Evolutionary conservation across 2,888 invertebrate genomes (phyloP), one percentile per base, ranked within the genome.

Genomic region (Caradrina kadenii): DNA sequence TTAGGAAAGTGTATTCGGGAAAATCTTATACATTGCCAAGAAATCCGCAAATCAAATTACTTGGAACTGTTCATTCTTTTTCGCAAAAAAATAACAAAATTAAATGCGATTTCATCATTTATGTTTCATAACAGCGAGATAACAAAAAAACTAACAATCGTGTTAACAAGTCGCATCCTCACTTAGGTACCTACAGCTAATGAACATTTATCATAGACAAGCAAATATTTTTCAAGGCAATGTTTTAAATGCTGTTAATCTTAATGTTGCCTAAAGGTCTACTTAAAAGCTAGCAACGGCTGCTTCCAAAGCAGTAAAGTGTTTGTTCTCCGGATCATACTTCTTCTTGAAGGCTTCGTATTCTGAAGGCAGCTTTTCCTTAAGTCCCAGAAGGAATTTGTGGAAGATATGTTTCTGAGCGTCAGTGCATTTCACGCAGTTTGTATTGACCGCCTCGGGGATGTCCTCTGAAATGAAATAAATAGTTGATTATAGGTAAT

Each of bases 361-460:
- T 39, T 96, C 95, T 6, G 91, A 83, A 0, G 96, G 95, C 0
- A 94, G 96, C 65, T 96, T 96, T 63, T 93, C 90, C 74, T 96
- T 96, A 13, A 96, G 83, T 49, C 87, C 96, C 19, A 93, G 94
- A 0, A 97, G 93, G 73, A 97, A 97, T 79, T 93, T 96, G 60
- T 96, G 96, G 39, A 97, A 93, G 39, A 97, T 96, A 69, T 94
- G 92, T 83, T 96, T 97, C 89, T 97, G 97, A 54, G 96, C 96
- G 52, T 95, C 94, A 10, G 96, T 97, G 86, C 97, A 97, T 88
- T 97, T 97, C 22, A 88, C 90, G 89, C 97, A 97, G 39, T 96
- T 96, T 54, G 96, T 96, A 79, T 91, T 87, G 22, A 97, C 93
- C 0, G 97, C 97, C 85, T 97, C 97, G 0, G 96, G 96, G 68